Base-by-base conservation (phyloP, 2,888 invertebrate genomes). In the Oscheius sp. region DNA sequence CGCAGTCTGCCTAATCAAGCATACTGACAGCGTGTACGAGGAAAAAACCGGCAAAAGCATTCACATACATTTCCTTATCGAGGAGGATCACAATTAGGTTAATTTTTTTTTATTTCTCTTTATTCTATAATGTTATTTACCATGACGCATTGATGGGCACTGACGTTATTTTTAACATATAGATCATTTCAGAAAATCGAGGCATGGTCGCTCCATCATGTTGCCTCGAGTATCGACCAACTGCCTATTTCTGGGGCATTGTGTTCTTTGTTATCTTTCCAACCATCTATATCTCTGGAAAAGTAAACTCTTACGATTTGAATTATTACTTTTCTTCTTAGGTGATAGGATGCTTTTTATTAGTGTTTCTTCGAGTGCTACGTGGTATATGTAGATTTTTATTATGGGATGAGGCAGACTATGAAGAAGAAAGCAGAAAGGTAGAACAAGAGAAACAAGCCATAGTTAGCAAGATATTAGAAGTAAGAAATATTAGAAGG, bases 61-160 rank as follows among this genome's bases (percentile, higher is more conserved):
- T 0, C 90, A 90, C 63, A 92, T 96, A 86, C 94, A 93, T 87
- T 96, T 96, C 87, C 89, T 94, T 51, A 90, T 94, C 83, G 90
- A 92, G 73, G 95, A 96, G 89, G 91, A 94, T 82, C 93, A 93
- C 68, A 45, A 72, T 56, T 77, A 49, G 28, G 61, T 61, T 9
- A 33, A 51, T 47, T 28, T 32, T 22, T 2, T 6, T 59, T 8
- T 8, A 8, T 36, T 50, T 50, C 28, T 26, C 28, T 26, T 50
- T 49, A 24, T 49, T 24, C 2, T 49, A 14, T 49, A 24, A 49
- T 49, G 14, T 22, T 24, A 50, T 50, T 6, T 17, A 41, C n/a
- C n/a, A n/a, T n/a, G n/a, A n/a, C n/a, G n/a, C n/a, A n/a, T n/a
- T n/a, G n/a, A n/a, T n/a, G n/a, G n/a, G n/a, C n/a, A n/a, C 41